phyloP scores from a whole-genome alignment of 2,888 invertebrate genomes.

The Cephus spinipes region DNA sequence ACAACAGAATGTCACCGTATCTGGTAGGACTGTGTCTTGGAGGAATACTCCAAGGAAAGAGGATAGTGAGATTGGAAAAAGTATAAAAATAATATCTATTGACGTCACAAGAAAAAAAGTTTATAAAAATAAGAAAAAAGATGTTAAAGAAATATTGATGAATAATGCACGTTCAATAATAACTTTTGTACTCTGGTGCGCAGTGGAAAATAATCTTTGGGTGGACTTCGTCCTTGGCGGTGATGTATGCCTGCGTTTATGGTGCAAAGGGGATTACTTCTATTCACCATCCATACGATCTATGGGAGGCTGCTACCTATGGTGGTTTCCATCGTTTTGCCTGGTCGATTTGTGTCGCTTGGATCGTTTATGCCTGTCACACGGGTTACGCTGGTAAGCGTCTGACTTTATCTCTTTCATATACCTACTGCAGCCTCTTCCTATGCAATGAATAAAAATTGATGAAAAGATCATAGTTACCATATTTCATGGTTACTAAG shows the following conservation, averaged over 20 bases:
- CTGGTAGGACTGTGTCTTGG: conserved; percentile 16
- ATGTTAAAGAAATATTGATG: background rate
- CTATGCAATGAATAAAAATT: background rate
- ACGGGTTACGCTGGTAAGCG: conserved; percentile 66
- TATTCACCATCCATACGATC: conserved; percentile 58
- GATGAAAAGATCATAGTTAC: background rate
- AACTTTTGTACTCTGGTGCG: background rate
- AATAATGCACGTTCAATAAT: background rate
- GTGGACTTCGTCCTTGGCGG: conserved; percentile 18
- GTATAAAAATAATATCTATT: background rate
- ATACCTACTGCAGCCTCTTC: background rate
- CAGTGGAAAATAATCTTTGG: conserved; percentile 15
- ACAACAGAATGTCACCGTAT: conserved; percentile 21
- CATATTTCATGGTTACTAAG: background rate
- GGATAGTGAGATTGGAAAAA: conserved; percentile 9
- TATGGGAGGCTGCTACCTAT: conserved; percentile 60
- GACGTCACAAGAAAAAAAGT: background rate
- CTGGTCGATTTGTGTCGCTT: conserved; percentile 66
- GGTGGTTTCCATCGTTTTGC: conserved; percentile 64
- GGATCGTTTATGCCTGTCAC: conserved; percentile 69
- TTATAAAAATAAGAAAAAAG: background rate
- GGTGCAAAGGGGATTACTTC: conserved; percentile 50
- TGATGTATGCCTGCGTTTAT: conserved; percentile 42
- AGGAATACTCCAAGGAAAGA: conserved; percentile 4
- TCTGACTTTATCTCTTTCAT: background rate